Evolutionary conservation across 1,140 invertebrate genomes (phyloP).

Genomic region (Magallana angulata): DNA sequence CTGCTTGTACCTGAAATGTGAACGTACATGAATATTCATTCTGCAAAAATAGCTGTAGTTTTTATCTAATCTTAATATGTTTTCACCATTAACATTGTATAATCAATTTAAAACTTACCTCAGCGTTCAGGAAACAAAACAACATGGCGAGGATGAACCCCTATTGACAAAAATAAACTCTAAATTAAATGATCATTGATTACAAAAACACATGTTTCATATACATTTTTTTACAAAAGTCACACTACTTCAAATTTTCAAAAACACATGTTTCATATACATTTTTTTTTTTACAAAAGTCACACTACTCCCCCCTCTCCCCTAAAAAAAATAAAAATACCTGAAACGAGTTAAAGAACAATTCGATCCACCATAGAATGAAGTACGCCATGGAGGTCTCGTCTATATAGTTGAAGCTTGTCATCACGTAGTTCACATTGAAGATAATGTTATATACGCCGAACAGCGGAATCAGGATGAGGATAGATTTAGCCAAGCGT

Average conservation of each 20-base stretch:
- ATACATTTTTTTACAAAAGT: too few species aligned
- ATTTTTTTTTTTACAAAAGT: too few species aligned
- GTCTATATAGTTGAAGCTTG: constrained; percentile 83
- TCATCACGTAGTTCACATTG: constrained; percentile 41
- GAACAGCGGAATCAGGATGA: constrained; percentile 89
- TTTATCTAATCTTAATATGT: too few species aligned
- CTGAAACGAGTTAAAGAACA: constrained; percentile 89
- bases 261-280: too few species aligned
- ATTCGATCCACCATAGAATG: constrained; percentile 80
- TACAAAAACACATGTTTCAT: too few species aligned
- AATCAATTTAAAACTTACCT: constrained; percentile 82
- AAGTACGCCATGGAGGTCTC: constrained; percentile 80
- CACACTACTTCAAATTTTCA: neutral
- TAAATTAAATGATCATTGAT: too few species aligned
- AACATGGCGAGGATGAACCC: constrained; percentile 93
- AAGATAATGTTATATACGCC: constrained; percentile 88
- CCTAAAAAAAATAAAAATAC: constrained; percentile 78
- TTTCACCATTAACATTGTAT: too few species aligned
- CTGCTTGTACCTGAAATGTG: constrained; percentile 16
- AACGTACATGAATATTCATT: neutral
- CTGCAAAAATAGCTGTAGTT: too few species aligned
- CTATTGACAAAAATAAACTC: constrained; percentile 81
- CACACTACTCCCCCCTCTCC: neutral
- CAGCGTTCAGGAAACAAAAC: constrained; percentile 96
- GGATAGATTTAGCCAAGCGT: constrained; percentile 85